phyloP scores from a whole-genome alignment of 2,888 invertebrate genomes.

The Tryphoninae sp. region DNA sequence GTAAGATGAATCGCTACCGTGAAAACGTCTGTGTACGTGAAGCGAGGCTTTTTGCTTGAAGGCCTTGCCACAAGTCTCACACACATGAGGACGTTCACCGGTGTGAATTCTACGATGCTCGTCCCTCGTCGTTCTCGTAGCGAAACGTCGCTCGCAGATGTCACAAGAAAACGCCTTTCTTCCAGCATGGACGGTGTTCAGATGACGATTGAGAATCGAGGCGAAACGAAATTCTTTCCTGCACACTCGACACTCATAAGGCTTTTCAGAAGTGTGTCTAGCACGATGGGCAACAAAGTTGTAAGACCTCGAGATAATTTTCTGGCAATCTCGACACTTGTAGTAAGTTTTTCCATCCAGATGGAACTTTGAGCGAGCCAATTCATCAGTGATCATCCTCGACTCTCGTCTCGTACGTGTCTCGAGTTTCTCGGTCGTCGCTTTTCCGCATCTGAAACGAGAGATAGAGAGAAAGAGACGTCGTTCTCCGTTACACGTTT shows the following conservation, averaged over 20 bases:
- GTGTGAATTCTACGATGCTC: constrained; percentile 78
- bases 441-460: constrained; percentile 51
- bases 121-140: constrained; percentile 72
- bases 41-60: constrained; percentile 82
- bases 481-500: constrained; percentile 20
- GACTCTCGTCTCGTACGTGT: neutral
- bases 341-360: constrained; percentile 83
- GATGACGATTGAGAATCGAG: constrained; percentile 74
- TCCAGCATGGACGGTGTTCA: constrained; percentile 73
- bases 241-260: constrained; percentile 74
- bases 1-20: constrained; percentile 61
- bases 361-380: constrained; percentile 63
- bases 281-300: constrained; percentile 74
- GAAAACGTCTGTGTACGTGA: constrained; percentile 79
- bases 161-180: constrained; percentile 74
- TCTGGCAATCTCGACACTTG: constrained; percentile 84
- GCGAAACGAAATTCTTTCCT: constrained; percentile 75
- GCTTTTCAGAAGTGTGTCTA: constrained; percentile 73
- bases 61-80: constrained; percentile 81
- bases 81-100: constrained; percentile 74
- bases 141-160: constrained; percentile 73
- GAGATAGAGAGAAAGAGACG: constrained; percentile 6
- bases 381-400: constrained; percentile 4
- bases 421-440: constrained; percentile 9
- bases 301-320: constrained; percentile 84